These are phyloP conservation scores for Gonioctena quinquepunctata DNA, from an alignment of 1,140 invertebrate species.

Conservation along the genomic window DNA sequence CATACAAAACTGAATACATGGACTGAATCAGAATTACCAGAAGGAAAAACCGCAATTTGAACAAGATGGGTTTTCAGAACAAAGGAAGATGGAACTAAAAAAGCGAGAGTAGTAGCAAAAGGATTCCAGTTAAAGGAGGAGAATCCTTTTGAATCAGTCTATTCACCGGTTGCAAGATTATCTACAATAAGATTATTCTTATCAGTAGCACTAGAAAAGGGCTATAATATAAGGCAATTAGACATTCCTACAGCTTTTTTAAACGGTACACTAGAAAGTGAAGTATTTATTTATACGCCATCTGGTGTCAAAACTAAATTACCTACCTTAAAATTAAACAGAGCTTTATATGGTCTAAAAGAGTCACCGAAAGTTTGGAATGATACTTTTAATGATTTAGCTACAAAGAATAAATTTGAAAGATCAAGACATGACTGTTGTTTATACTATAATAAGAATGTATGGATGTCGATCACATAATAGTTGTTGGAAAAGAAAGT, in stretches of 20 bases:
- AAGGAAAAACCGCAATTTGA: constrained; percentile 3
- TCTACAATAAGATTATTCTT: constrained; percentile 6
- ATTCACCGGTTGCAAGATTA: constrained; percentile 7
- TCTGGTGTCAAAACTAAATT: neutral
- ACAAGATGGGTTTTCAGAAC: constrained; percentile 7
- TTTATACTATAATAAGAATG: neutral
- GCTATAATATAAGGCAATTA: neutral
- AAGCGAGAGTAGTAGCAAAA: constrained; percentile 14
- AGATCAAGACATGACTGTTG: constrained; percentile 10
- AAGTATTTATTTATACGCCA: neutral
- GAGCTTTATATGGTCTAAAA: constrained; percentile 20
- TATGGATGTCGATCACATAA: constrained; percentile 11
- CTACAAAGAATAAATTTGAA: constrained; percentile 16
- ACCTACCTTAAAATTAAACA: constrained; percentile 3
- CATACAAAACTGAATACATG: neutral
- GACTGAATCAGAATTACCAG: constrained; percentile 10
- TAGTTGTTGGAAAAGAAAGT: constrained; percentile 7
- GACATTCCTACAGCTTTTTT: neutral
- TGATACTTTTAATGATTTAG: constrained; percentile 24
- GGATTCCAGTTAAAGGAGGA: constrained; percentile 12
- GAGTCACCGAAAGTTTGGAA: constrained; percentile 24
- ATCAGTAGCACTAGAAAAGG: neutral
- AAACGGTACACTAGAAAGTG: neutral
- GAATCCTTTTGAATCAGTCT: neutral
- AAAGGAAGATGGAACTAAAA: constrained; percentile 11